Percentiles rank a stretch among this genome's conserved stretches.
Evolutionary conservation across 2,113 vertebrate genomes (phyloP).

Genomic region (Galbula dea): DNA sequence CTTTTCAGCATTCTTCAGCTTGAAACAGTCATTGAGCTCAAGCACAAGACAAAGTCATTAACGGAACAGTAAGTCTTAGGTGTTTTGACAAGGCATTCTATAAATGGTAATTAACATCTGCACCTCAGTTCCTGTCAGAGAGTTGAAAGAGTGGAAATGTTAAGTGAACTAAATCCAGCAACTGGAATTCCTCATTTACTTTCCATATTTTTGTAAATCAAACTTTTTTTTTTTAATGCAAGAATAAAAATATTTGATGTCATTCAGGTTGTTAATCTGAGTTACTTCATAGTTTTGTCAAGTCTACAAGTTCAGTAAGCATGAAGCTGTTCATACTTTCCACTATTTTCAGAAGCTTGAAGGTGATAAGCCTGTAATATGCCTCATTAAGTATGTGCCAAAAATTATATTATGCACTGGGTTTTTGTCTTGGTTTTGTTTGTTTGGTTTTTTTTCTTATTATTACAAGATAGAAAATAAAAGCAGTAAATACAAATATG

Average conservation of each 20-base stretch:
- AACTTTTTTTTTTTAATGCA: not conserved
- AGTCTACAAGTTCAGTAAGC: not conserved
- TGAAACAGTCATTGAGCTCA: not conserved
- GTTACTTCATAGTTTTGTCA: not conserved
- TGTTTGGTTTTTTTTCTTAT: not conserved
- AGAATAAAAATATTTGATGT: not conserved
- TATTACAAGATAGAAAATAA: not conserved
- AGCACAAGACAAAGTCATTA: not conserved
- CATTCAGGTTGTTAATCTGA: not conserved
- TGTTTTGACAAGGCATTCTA: slow-evolving; percentile 19
- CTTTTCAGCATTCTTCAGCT: not conserved
- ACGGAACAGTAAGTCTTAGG: not conserved
- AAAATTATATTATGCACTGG: not conserved
- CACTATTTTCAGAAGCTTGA: not conserved
- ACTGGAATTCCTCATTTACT: not conserved
- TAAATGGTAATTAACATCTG: slow-evolving; percentile 45
- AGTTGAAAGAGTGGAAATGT: slow-evolving; percentile 4
- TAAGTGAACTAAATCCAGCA: not conserved
- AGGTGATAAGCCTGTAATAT: not conserved
- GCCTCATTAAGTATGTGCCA: not conserved
- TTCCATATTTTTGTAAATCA: not conserved
- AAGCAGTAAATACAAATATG: not conserved
- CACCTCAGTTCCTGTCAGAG: not conserved
- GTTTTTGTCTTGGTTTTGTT: too few relatives aligned
- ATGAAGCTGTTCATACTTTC: not conserved